These are phyloP conservation scores for Falco novaeseelandiae DNA, from an alignment of 2,797 vertebrate genomes.

Conservation along the genomic window DNA sequence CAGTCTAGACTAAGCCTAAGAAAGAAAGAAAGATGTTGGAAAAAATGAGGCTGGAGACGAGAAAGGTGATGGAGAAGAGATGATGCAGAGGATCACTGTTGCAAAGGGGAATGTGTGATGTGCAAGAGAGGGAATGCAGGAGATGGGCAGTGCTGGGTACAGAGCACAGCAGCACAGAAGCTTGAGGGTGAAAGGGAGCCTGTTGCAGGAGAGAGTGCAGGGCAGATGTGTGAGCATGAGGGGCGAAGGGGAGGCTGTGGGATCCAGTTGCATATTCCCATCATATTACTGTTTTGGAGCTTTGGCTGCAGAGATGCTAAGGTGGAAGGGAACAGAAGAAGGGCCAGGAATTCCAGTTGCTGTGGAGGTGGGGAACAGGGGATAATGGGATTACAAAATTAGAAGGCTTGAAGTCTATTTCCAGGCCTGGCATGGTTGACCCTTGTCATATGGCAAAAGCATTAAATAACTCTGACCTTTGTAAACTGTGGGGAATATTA, in stretches of 20 bases:
- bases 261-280: neutral
- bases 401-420: conserved; percentile 36
- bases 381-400: conserved; percentile 28
- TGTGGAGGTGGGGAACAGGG: neutral
- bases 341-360: neutral
- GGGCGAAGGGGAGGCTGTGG: neutral
- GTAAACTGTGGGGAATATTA: conserved; percentile 1
- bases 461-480: conserved; percentile 20
- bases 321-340: neutral
- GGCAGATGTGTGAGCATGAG: fast-evolving
- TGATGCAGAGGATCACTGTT: neutral
- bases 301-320: neutral
- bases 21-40: neutral
- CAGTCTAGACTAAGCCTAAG: neutral
- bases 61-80: neutral
- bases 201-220: neutral
- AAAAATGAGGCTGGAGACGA: neutral
- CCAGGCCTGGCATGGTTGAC: conserved; percentile 3
- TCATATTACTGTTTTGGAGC: fast-evolving
- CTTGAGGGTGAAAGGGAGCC: neutral
- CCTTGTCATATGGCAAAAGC: neutral
- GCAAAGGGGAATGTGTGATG: neutral
- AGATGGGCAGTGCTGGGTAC: neutral
- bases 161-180: neutral
- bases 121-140: neutral